phyloP scores from a whole-genome alignment of 1,140 invertebrate genomes.

The Zaprionus camerounensis region DNA sequence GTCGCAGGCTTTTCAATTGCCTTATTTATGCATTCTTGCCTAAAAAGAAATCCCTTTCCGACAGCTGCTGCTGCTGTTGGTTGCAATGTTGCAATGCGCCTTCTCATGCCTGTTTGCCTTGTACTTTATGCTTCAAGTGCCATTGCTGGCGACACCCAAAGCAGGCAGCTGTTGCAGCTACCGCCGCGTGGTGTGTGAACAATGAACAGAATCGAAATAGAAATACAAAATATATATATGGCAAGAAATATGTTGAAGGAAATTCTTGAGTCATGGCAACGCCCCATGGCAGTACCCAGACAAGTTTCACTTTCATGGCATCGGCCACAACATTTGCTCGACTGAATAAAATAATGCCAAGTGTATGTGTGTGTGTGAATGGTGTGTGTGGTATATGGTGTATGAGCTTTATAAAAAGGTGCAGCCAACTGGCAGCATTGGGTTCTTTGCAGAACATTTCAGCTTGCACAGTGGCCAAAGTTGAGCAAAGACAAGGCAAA shows the following conservation, averaged over 20 bases:
- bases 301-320: constrained; percentile 65
- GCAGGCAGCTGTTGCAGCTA: background rate
- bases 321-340: constrained; percentile 51
- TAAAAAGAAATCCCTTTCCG: constrained; percentile 8
- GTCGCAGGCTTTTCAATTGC: background rate
- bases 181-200: constrained; percentile 49
- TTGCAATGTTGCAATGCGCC: constrained; percentile 12
- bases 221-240: constrained; percentile 38
- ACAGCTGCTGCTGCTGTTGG: constrained; percentile 19
- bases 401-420: constrained; percentile 55
- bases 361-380: constrained; percentile 20
- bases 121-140: constrained; percentile 24
- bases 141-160: constrained; percentile 10
- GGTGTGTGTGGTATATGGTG: constrained; percentile 18
- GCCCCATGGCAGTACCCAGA: constrained; percentile 57
- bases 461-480: constrained; percentile 36
- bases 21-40: background rate
- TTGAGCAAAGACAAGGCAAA: background rate
- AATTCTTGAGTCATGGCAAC: constrained; percentile 76
- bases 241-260: constrained; percentile 51
- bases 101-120: constrained; percentile 27
- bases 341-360: constrained; percentile 67
- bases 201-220: constrained; percentile 30
- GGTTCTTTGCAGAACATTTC: constrained; percentile 47
- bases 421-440: constrained; percentile 56